These are phyloP conservation scores for Falco cherrug DNA, from an alignment of 2,797 vertebrate species.

Conservation along the genomic window DNA sequence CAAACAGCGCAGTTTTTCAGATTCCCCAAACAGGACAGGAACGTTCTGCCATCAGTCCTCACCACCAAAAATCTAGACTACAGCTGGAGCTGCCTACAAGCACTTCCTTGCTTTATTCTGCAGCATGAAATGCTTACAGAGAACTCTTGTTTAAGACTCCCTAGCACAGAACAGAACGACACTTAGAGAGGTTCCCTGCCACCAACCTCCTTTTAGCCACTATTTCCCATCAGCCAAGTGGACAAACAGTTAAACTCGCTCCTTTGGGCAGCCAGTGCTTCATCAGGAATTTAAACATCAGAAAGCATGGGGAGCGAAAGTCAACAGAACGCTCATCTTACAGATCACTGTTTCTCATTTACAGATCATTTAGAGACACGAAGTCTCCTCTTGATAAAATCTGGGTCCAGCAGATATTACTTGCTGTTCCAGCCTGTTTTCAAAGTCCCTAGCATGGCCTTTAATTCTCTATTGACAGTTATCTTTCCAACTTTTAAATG, in stretches of 20 bases:
- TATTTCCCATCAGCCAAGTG: neutral
- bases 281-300: neutral
- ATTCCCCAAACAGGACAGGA: conserved; percentile 32
- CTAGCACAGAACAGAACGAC: neutral
- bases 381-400: conserved; percentile 34
- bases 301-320: neutral
- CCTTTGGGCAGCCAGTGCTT: neutral
- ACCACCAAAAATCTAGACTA: neutral
- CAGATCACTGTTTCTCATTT: neutral
- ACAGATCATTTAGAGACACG: neutral
- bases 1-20: neutral
- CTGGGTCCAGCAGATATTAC: neutral
- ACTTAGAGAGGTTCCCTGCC: neutral
- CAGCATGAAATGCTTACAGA: neutral
- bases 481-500: neutral
- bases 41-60: neutral
- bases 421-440: conserved; percentile 19
- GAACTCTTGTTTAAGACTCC: neutral
- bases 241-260: neutral
- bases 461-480: conserved; percentile 1
- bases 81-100: conserved; percentile 3
- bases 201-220: neutral
- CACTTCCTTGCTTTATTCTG: conserved; percentile 39
- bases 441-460: neutral
- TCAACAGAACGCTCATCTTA: conserved; percentile 1